Conservation (phyloP, 2,797 vertebrate genomes). For the Sandelia bainsii region DNA sequence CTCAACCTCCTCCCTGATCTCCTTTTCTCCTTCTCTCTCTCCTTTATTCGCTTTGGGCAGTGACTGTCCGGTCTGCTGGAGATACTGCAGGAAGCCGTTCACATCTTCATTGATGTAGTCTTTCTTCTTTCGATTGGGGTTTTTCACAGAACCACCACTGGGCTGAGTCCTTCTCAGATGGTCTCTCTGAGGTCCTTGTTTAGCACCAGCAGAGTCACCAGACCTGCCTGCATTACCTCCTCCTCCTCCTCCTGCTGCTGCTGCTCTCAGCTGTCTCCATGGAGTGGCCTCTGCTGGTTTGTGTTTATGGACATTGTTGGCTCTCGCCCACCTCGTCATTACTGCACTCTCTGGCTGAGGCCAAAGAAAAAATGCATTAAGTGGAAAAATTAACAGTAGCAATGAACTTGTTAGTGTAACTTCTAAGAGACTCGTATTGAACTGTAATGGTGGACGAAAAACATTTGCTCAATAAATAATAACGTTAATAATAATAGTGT, state of each 20-base stretch:
- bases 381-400: neutral
- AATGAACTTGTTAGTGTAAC: no score
- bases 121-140: conserved; percentile 84
- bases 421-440: no score
- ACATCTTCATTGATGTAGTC: conserved; percentile 88
- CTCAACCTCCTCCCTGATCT: conserved; percentile 76
- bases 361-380: neutral
- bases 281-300: conserved; percentile 88
- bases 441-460: no score
- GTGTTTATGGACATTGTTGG: conserved; percentile 81
- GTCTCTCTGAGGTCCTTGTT: conserved; percentile 17
- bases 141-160: conserved; percentile 66
- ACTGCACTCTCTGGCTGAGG: neutral
- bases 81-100: conserved; percentile 90
- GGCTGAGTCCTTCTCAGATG: conserved; percentile 61
- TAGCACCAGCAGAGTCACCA: neutral
- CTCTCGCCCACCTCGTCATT: conserved; percentile 94
- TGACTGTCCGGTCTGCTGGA: conserved; percentile 74
- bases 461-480: no score
- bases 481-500: no score
- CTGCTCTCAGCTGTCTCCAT: conserved; percentile 86
- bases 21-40: conserved; percentile 17
- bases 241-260: neutral
- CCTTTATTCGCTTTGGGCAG: conserved; percentile 41
- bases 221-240: neutral